Evolutionary conservation across 1,140 invertebrate genomes (phyloP).

Genomic region (Musca vetustissima): DNA sequence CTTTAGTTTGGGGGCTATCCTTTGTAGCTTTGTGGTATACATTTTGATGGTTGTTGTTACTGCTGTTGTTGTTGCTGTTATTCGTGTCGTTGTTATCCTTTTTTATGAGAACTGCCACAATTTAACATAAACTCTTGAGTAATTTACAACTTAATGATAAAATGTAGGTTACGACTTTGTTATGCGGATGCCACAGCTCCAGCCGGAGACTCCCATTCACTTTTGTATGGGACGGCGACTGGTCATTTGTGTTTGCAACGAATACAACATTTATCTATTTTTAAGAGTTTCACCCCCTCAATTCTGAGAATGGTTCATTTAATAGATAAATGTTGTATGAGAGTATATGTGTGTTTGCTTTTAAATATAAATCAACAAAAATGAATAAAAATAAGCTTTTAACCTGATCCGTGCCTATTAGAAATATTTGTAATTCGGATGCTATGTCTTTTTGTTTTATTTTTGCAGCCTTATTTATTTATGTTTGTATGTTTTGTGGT

Average conservation of each 20-base stretch:
- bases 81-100: conserved; percentile 25
- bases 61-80: neutral
- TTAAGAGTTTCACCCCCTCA: neutral
- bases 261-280: neutral
- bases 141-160: conserved; percentile 30
- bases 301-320: neutral
- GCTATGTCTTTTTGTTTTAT: no score
- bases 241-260: neutral
- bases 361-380: conserved; percentile 15
- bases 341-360: neutral
- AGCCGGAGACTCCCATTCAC: neutral
- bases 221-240: neutral
- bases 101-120: conserved; percentile 27
- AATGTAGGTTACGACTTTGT: neutral
- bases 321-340: no score
- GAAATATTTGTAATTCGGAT: no score
- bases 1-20: no score
- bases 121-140: conserved; percentile 29
- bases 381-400: conserved; percentile 9
- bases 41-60: no score
- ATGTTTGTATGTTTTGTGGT: no score
- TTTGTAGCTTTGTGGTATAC: no score
- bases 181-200: neutral
- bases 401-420: neutral
- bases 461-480: no score